Evolutionary conservation across 2,113 vertebrate species (phyloP).

Genomic region (Microtus ochrogaster): DNA sequence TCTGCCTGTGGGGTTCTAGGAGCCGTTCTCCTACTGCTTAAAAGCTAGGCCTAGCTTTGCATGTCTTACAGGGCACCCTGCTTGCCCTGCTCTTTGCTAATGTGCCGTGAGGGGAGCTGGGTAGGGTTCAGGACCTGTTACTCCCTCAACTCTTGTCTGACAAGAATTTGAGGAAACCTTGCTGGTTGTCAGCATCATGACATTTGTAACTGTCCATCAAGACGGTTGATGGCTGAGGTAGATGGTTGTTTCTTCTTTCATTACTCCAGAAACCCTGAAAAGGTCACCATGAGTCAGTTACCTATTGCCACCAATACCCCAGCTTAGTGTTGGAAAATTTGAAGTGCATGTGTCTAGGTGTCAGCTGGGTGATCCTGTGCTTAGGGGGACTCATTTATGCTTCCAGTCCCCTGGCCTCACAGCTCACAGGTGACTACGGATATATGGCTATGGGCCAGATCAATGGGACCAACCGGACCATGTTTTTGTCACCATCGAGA

Average conservation of each 20-base stretch:
- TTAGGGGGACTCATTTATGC: neutral
- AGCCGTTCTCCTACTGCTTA: neutral
- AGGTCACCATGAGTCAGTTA: accelerated
- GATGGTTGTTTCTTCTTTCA: neutral
- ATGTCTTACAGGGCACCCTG: accelerated
- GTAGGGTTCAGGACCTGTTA: neutral
- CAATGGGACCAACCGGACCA: neutral
- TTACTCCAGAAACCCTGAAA: accelerated
- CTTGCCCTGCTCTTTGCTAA: neutral
- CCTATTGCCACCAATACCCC: accelerated
- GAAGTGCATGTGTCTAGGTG: accelerated
- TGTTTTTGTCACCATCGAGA: neutral
- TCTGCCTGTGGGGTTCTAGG: neutral
- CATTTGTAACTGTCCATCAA: accelerated
- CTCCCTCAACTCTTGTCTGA: neutral
- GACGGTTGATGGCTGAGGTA: neutral
- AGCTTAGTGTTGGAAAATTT: accelerated
- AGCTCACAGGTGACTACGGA: neutral
- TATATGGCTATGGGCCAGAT: neutral
- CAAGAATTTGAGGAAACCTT: neutral
- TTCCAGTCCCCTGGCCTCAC: neutral
- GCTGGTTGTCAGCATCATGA: neutral
- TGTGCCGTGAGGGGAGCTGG: neutral
- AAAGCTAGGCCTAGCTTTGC: neutral
- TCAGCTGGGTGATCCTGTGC: neutral